Percentiles rank a stretch among this genome's conserved stretches.
Conservation (phyloP, 2,797 vertebrate genomes). For the Sus cebifrons region DNA sequence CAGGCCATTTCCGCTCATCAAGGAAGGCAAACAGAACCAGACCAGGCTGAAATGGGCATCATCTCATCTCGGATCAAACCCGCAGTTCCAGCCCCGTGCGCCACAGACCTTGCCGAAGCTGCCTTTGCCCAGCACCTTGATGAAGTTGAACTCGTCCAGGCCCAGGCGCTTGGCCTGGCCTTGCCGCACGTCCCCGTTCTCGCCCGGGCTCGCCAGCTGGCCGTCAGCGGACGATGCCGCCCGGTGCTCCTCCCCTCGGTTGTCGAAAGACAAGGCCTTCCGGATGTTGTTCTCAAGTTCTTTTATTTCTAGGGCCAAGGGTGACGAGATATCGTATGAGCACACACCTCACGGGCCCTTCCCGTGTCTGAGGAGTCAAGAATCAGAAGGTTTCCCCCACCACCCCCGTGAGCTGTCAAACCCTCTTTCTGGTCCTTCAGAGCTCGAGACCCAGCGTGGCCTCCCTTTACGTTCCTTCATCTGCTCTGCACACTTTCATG, state of each 20-base stretch:
- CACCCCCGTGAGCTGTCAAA: not conserved
- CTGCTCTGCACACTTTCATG: not conserved
- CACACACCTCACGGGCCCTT: not conserved
- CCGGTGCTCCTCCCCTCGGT: slow-evolving; percentile 94
- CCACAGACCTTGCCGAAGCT: slow-evolving; percentile 97
- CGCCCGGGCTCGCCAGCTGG: slow-evolving; percentile 90
- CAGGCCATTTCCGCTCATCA: not conserved
- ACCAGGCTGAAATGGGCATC: not conserved
- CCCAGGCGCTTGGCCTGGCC: slow-evolving; percentile 94
- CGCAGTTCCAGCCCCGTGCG: not conserved
- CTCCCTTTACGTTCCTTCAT: not conserved
- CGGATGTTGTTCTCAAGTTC: slow-evolving; percentile 97
- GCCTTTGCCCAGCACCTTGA: slow-evolving; percentile 98
- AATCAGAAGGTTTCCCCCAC: not conserved
- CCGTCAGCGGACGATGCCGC: slow-evolving; percentile 90
- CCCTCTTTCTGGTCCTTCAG: not conserved
- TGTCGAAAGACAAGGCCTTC: slow-evolving; percentile 97
- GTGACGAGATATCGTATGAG: slow-evolving; percentile 58
- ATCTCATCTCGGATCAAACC: not conserved
- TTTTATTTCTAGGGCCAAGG: slow-evolving; percentile 93
- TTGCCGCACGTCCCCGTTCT: slow-evolving; percentile 94
- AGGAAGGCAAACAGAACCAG: not conserved
- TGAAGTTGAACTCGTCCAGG: slow-evolving; percentile 96
- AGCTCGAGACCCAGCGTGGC: not conserved
- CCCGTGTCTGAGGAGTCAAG: not conserved